Evolutionary conservation across 2,888 invertebrate genomes (phyloP).

Genomic region (Lamproptera curius): DNA sequence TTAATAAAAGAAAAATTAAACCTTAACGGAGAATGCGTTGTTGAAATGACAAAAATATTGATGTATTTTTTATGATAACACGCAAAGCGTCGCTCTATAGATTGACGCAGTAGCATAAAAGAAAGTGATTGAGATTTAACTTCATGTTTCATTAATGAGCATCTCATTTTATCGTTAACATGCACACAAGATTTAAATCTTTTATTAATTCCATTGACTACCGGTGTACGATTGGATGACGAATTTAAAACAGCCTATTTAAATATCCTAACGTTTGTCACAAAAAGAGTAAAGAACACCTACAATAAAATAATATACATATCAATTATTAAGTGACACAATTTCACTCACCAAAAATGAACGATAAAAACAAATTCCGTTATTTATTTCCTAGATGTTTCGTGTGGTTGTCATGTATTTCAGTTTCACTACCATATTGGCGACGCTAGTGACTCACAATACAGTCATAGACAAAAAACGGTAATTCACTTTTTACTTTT

Average conservation of each 20-base stretch:
- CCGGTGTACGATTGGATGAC: slow-evolving; percentile 50
- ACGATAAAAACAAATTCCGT: slow-evolving; percentile 49
- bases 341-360: slow-evolving; percentile 57
- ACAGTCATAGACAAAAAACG: slow-evolving; percentile 18
- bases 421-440: slow-evolving; percentile 66
- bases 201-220: slow-evolving; percentile 33
- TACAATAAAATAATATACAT: background rate
- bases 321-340: slow-evolving; percentile 25
- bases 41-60: slow-evolving; percentile 26
- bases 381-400: slow-evolving; percentile 70
- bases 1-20: no score
- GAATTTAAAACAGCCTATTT: slow-evolving; percentile 37
- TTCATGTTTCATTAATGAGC: slow-evolving; percentile 37
- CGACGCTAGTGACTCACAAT: slow-evolving; percentile 47
- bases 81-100: slow-evolving; percentile 9
- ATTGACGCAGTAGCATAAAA: slow-evolving; percentile 37
- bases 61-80: slow-evolving; percentile 8
- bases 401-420: slow-evolving; percentile 65
- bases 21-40: slow-evolving; percentile 8
- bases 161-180: slow-evolving; percentile 23
- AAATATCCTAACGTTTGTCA: slow-evolving; percentile 20
- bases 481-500: background rate
- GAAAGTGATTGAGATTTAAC: slow-evolving; percentile 33
- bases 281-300: no score
- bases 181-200: slow-evolving; percentile 31